These are phyloP conservation scores for Trissoscelio sp. DNA, from an alignment of 2,888 invertebrate species.

Conservation along the genomic window DNA sequence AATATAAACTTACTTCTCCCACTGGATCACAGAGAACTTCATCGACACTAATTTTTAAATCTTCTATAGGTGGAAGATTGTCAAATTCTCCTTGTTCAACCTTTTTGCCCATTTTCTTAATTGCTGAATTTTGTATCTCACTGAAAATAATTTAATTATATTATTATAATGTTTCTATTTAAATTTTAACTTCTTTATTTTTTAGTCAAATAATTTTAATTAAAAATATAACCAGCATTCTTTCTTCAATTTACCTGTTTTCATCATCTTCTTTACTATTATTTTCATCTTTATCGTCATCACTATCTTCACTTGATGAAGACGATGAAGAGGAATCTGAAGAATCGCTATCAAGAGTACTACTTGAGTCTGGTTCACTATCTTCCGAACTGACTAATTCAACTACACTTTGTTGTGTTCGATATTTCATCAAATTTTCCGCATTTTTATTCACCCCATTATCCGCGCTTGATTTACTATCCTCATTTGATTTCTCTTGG, in stretches of 20 bases:
- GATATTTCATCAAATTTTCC: slow-evolving; percentile 43
- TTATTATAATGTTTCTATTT: neutral
- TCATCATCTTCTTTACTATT: no score
- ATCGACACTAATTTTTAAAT: slow-evolving; percentile 91
- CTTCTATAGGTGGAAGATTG: slow-evolving; percentile 92
- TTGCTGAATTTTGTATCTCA: no score
- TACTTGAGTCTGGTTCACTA: slow-evolving; percentile 73
- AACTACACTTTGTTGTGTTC: slow-evolving; percentile 36
- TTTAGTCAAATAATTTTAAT: no score
- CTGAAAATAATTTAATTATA: no score
- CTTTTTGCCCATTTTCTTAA: neutral
- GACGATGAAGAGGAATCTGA: no score
- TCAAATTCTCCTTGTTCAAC: slow-evolving; percentile 86
- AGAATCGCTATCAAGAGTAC: slow-evolving; percentile 40
- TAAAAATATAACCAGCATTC: no score
- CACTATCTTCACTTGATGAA: neutral
- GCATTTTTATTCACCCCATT: neutral
- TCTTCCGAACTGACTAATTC: slow-evolving; percentile 67
- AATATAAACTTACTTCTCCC: slow-evolving; percentile 86
- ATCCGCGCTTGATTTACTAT: neutral
- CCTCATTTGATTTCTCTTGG: neutral
- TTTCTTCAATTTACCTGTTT: no score
- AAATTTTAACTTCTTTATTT: no score
- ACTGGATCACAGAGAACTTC: slow-evolving; percentile 90
- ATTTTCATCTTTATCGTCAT: neutral